phyloP scores from a whole-genome alignment of 2,888 invertebrate species.

The Spilosoma lubricipeda region DNA sequence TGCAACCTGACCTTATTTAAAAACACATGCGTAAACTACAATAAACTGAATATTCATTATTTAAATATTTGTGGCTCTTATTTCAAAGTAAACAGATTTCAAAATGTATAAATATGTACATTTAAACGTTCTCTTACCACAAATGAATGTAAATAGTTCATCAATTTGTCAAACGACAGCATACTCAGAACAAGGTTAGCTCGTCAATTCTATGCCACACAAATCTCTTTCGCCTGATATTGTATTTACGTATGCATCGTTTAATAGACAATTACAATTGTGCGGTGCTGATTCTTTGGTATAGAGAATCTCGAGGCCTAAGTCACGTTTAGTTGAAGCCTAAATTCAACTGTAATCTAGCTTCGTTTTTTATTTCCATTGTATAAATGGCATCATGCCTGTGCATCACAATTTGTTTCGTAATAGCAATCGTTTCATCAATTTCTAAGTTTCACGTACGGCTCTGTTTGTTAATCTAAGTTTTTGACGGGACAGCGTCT shows the following conservation, averaged over 20 bases:
- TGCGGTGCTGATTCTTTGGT: constrained; percentile 14
- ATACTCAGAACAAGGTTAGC: constrained; percentile 63
- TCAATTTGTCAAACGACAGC: constrained; percentile 66
- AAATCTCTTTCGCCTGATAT: constrained; percentile 24
- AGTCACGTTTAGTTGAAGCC: constrained; percentile 26
- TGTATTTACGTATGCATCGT: constrained; percentile 1
- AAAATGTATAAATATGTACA: constrained; percentile 21
- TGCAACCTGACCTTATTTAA: neutral
- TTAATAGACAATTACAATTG: constrained; percentile 24
- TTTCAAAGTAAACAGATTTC: constrained; percentile 19
- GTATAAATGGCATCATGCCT: neutral
- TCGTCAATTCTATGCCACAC: constrained; percentile 39
- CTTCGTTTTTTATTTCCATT: constrained; percentile 10
- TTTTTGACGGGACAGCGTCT: too few relatives aligned
- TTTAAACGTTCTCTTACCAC: constrained; percentile 27
- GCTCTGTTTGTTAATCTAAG: neutral
- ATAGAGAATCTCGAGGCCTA: constrained; percentile 26
- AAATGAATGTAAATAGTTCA: constrained; percentile 51
- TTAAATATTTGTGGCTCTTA: constrained; percentile 5
- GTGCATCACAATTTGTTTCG: neutral
- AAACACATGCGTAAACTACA: neutral
- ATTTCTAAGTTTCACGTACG: neutral
- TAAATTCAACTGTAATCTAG: constrained; percentile 6
- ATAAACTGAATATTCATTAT: neutral
- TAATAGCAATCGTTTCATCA: neutral